A percentile compares a stretch with the other conserved stretches of the same genome.
phyloP scores from a whole-genome alignment of 1,140 invertebrate genomes.

The Macrobrachium nipponense region DNA sequence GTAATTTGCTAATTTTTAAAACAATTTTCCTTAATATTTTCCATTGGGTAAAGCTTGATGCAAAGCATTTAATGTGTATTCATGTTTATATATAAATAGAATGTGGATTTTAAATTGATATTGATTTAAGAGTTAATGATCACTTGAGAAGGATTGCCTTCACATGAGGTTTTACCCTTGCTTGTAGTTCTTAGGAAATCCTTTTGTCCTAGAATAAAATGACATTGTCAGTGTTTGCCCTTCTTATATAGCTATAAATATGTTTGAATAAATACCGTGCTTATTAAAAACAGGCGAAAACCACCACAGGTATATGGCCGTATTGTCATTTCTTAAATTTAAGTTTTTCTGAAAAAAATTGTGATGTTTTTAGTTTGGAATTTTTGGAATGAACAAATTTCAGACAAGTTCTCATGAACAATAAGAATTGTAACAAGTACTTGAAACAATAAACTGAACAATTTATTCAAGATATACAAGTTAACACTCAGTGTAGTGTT shows the following conservation, averaged over 20 bases:
- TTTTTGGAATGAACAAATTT: conserved; percentile 49
- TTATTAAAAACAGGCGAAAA: conserved; percentile 49
- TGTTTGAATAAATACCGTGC: conserved; percentile 58
- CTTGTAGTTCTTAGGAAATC: conserved; percentile 59
- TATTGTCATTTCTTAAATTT: conserved; percentile 20
- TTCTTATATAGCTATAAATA: conserved; percentile 62
- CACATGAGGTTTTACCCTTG: conserved; percentile 58
- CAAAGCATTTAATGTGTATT: conserved; percentile 38
- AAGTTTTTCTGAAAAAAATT: not conserved
- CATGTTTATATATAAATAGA: conserved; percentile 28
- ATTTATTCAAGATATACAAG: too few species aligned
- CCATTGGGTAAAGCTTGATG: conserved; percentile 54
- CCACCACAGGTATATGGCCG: conserved; percentile 38
- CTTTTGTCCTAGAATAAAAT: conserved; percentile 57
- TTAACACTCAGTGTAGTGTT: too few species aligned
- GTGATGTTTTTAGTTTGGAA: conserved; percentile 19
- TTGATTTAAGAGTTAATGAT: conserved; percentile 34
- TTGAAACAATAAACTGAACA: too few species aligned
- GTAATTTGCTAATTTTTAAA: conserved; percentile 51
- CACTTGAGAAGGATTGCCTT: conserved; percentile 47
- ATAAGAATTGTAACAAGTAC: not conserved
- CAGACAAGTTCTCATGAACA: not conserved
- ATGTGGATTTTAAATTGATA: conserved; percentile 46
- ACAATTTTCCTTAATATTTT: conserved; percentile 42
- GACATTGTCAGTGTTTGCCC: conserved; percentile 55